Evolutionary conservation across 2,113 vertebrate species (phyloP), one percentile per base, ranked within the genome.

Genomic region (Mobula birostris): DNA sequence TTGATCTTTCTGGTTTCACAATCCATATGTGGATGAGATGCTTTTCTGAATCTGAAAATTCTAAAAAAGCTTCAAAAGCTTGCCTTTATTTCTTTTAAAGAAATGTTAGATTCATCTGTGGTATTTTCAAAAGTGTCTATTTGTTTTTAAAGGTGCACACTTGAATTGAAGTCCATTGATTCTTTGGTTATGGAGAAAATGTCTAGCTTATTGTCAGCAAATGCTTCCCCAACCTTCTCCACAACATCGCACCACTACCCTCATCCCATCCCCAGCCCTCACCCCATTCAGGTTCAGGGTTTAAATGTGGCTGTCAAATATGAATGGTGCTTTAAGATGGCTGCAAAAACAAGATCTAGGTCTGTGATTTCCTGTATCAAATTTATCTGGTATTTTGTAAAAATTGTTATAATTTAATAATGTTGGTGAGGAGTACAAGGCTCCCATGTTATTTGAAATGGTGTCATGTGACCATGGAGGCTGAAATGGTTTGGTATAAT

Each of bases 1-100:
- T 97, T 97, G 96, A 97, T 97, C 96, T 97, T 96, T 97, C 77
- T 95, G 95, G 68, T 76, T 93, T 56, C 91, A 93, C 68, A 93
- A 93, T 74, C 68, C 36, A 48, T 93, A 93, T 24, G 36, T 74
- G 70, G 70, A 93, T 93, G 68, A 74, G 5, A 74, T 93, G 96
- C 95, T 96, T 96, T 95, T 96, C 96, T 95, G 95, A 95, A 95
- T 96, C 56, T 94, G 95, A 95, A 97, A 96, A 95, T 95, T 95
- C 96, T 95, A 58, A 88, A 94, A 48, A 94, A 21, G 88, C 68
- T 95, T 96, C 95, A 95, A 76, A 95, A 94, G 94, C 92, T 94
- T 95, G 58, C 95, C 95, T 95, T 95, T 74, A 74, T 74, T 11
- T 66, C 14, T 95, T 95, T 95, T 85, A 24, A 40, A 40, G 48